Conservation (phyloP, 2,113 vertebrate genomes). For the Pterocles orientalis region DNA sequence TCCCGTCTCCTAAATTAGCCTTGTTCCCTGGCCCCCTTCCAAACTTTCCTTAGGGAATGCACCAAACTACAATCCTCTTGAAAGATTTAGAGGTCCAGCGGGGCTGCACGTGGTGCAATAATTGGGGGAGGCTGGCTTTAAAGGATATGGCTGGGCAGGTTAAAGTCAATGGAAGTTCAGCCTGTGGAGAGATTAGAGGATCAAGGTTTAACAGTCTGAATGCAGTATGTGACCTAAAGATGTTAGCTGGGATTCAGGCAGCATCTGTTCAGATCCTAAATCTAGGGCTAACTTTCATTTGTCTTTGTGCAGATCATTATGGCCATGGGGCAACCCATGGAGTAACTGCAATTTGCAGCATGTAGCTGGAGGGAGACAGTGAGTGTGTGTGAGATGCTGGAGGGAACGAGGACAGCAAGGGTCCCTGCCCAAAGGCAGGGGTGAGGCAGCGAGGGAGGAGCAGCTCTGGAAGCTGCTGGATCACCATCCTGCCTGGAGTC, state of each 20-base stretch:
- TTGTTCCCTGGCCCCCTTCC: conserved; percentile 46
- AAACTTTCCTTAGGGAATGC: conserved; percentile 58
- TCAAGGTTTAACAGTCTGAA: not conserved
- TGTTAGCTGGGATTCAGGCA: not conserved
- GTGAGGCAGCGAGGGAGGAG: not conserved
- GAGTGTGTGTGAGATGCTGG: not conserved
- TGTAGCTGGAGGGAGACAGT: not conserved
- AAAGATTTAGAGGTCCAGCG: conserved; percentile 50
- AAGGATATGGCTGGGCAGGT: conserved; percentile 23
- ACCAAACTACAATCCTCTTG: conserved; percentile 59
- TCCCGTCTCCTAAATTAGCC: conserved; percentile 16
- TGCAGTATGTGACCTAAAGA: not conserved
- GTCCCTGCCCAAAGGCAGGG: too few species aligned
- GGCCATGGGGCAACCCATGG: not conserved
- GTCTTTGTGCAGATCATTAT: not conserved
- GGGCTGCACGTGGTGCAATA: conserved; percentile 21
- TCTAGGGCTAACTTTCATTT: not conserved
- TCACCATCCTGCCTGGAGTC: not conserved
- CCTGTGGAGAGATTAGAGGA: not conserved
- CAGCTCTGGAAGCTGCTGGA: not conserved
- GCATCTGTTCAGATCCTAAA: not conserved
- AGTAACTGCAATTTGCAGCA: not conserved
- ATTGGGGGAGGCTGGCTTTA: not conserved
- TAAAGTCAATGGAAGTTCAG: conserved; percentile 52
- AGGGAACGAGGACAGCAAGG: not conserved